A percentile compares a stretch with the other conserved stretches of the same genome.
Conservation (phyloP, 2,888 invertebrate species). For the Lordiphosa fenestrarum region DNA sequence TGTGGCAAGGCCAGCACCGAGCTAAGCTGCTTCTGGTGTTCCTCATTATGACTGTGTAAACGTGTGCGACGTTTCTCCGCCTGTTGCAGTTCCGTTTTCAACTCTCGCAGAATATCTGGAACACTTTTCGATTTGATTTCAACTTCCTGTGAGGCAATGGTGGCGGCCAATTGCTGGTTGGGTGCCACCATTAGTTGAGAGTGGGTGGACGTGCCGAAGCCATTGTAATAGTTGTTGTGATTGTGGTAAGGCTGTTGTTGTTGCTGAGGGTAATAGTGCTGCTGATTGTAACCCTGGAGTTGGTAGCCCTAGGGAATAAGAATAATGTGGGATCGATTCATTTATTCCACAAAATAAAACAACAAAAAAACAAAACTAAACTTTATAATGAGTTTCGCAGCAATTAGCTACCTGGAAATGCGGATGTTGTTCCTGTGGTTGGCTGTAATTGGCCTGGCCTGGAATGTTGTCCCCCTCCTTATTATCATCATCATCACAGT, state of each 20-base stretch:
- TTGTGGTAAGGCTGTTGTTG: conserved; percentile 47
- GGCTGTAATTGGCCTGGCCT: conserved; percentile 7
- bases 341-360: background rate
- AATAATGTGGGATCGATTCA: conserved; percentile 1
- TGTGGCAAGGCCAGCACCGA: background rate
- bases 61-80: conserved; percentile 81
- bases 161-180: conserved; percentile 10
- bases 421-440: conserved; percentile 7
- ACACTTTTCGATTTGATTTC: conserved; percentile 83
- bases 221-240: conserved; percentile 78
- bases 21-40: conserved; percentile 19
- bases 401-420: conserved; percentile 29
- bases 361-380: background rate
- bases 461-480: conserved; percentile 53
- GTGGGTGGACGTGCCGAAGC: conserved; percentile 50
- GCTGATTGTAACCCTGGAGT: conserved; percentile 46
- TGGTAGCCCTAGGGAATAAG: conserved; percentile 30
- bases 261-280: conserved; percentile 46
- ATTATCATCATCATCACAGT: conserved; percentile 58
- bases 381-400: conserved; percentile 16
- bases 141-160: conserved; percentile 30
- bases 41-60: conserved; percentile 82
- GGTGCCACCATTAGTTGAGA: conserved; percentile 1
- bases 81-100: conserved; percentile 85
- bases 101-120: conserved; percentile 87